Evolutionary conservation across 2,113 vertebrate genomes (phyloP).

Genomic region (Trogon surrucura): DNA sequence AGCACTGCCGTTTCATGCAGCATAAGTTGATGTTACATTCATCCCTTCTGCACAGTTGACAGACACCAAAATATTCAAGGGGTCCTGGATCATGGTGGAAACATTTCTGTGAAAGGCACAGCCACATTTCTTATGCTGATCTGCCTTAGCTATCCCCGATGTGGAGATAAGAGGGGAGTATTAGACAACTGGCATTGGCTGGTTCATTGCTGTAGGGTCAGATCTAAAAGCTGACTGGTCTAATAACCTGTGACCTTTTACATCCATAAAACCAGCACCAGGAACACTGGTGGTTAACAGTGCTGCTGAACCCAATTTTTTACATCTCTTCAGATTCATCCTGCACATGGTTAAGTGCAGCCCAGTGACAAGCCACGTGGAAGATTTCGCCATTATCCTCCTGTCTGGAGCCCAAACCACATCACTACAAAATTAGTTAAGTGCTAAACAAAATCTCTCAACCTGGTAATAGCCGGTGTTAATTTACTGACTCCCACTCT

Average conservation of each 20-base stretch:
- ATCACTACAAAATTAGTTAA: slow-evolving; percentile 61
- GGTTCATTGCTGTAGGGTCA: not conserved
- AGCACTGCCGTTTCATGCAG: not conserved
- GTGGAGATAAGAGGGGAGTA: not conserved
- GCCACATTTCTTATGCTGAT: not conserved
- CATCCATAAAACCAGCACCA: not conserved
- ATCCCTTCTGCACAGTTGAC: not conserved
- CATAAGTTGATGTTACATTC: not conserved
- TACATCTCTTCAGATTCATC: not conserved
- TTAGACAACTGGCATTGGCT: not conserved
- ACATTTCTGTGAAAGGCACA: not conserved
- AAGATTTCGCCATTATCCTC: slow-evolving; percentile 7
- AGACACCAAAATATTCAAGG: not conserved
- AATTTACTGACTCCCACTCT: slow-evolving; percentile 64
- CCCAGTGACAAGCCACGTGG: not conserved
- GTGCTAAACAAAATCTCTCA: slow-evolving; percentile 58
- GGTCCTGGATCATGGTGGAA: not conserved
- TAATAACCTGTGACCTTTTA: not conserved
- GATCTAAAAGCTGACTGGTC: not conserved
- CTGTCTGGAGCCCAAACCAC: slow-evolving; percentile 19
- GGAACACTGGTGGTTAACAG: not conserved
- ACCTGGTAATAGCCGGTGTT: slow-evolving; percentile 55
- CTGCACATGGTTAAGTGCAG: not conserved
- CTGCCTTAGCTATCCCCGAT: not conserved
- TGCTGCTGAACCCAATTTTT: not conserved